Evolutionary conservation across 2,888 invertebrate species (phyloP).

Genomic region (Panzeria rudis): DNA sequence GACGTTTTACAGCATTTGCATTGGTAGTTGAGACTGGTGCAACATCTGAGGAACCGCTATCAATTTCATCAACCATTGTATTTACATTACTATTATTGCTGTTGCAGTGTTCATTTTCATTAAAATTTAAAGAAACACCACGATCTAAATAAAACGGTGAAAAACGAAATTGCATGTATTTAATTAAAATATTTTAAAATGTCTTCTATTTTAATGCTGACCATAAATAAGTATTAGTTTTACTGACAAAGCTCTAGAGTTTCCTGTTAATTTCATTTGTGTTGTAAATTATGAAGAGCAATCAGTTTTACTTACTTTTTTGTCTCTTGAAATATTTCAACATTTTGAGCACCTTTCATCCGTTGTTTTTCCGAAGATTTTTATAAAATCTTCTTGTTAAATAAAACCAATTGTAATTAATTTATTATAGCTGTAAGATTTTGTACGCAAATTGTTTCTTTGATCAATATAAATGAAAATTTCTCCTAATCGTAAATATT

Average conservation of each 20-base stretch:
- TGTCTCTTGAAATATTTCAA: constrained; percentile 80
- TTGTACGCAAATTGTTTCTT: constrained; percentile 5
- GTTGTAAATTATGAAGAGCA: constrained; percentile 1
- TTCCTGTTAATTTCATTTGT: not conserved
- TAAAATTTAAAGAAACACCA: constrained; percentile 61
- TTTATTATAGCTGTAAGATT: constrained; percentile 27
- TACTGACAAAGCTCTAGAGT: too few relatives aligned
- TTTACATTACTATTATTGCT: constrained; percentile 14
- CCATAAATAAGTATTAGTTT: too few relatives aligned
- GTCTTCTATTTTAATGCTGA: too few relatives aligned
- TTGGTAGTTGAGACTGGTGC: not conserved
- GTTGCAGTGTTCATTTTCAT: constrained; percentile 52
- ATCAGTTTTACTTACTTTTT: constrained; percentile 75
- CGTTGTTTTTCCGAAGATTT: constrained; percentile 42
- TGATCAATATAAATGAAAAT: constrained; percentile 40
- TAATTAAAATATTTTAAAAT: too few relatives aligned
- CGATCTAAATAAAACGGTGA: constrained; percentile 74
- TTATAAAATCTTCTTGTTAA: constrained; percentile 26
- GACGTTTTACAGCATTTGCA: constrained; percentile 74
- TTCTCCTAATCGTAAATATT: constrained; percentile 56
- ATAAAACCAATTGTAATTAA: not conserved
- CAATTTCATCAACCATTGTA: constrained; percentile 41
- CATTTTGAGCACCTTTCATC: constrained; percentile 73
- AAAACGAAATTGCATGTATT: not conserved
- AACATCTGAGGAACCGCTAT: constrained; percentile 39